Evolutionary conservation across 2,113 vertebrate species (phyloP).

Genomic region (Aptenodytes patagonicus): DNA sequence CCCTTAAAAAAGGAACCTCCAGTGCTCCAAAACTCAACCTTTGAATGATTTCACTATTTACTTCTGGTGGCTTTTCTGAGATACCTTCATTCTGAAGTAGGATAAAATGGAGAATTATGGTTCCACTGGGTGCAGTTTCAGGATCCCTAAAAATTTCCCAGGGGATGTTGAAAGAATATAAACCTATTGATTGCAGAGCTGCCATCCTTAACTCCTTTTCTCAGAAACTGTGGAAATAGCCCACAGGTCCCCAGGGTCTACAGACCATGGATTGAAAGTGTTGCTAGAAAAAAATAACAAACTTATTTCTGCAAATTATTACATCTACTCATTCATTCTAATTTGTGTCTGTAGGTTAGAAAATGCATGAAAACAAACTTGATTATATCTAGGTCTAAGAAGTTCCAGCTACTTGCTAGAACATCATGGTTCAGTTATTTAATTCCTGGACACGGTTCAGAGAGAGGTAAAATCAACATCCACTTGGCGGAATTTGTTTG

Average conservation of each 20-base stretch:
- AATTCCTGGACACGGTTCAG: background rate
- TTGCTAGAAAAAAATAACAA: background rate
- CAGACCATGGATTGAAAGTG: background rate
- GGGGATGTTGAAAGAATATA: background rate
- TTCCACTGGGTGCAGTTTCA: background rate
- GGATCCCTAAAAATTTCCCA: background rate
- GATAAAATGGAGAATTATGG: background rate
- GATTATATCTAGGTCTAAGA: background rate
- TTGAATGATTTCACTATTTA: background rate
- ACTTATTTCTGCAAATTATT: background rate
- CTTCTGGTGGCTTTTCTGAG: background rate
- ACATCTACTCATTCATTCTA: background rate
- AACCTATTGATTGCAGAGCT: background rate
- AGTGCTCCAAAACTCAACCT: background rate
- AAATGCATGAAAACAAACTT: background rate
- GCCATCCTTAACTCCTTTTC: background rate
- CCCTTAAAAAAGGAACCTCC: background rate
- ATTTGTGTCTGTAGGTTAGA: background rate
- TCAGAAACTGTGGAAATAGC: background rate
- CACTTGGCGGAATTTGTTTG: conserved; percentile 15
- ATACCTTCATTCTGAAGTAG: background rate
- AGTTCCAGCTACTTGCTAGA: background rate
- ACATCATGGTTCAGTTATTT: background rate
- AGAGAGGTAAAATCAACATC: conserved; percentile 26
- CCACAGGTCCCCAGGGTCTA: background rate